phyloP scores from a whole-genome alignment of 2,888 invertebrate genomes.

The Linnaemya tessellans region DNA sequence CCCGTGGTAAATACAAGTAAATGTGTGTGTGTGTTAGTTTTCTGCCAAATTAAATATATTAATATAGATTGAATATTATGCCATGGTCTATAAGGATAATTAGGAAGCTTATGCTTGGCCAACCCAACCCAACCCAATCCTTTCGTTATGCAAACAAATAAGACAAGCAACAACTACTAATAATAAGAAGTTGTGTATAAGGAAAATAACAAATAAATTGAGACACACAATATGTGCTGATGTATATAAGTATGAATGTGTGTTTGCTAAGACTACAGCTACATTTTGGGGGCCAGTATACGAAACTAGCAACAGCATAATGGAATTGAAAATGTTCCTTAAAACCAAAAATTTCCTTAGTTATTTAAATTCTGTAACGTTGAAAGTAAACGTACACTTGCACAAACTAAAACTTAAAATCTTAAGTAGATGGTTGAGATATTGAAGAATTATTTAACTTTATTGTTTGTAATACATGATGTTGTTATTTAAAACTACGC shows the following conservation, averaged over 20 bases:
- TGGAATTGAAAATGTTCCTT: conserved; percentile 57
- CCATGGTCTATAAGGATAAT: conserved; percentile 74
- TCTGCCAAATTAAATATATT: conserved; percentile 33
- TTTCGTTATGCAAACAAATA: conserved; percentile 72
- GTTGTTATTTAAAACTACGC: conserved; percentile 52
- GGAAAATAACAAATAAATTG: conserved; percentile 66
- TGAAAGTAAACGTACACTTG: conserved; percentile 3
- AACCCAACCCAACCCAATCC: conserved; percentile 19
- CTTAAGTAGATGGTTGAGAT: conserved; percentile 29
- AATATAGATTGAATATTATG: conserved; percentile 46
- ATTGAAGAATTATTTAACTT: conserved; percentile 41
- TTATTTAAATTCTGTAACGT: conserved; percentile 29
- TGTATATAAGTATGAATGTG: conserved; percentile 12
- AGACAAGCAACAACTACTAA: conserved; percentile 54
- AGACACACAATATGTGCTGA: conserved; percentile 55
- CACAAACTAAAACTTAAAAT: conserved; percentile 28
- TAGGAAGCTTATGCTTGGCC: conserved; percentile 70
- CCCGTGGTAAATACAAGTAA: neutral
- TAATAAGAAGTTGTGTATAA: conserved; percentile 21
- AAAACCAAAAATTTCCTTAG: conserved; percentile 51
- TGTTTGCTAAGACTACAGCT: conserved; percentile 21
- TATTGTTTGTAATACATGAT: conserved; percentile 10
- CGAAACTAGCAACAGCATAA: conserved; percentile 60
- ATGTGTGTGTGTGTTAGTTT: neutral
- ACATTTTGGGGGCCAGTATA: conserved; percentile 8